Evolutionary conservation across 1,140 invertebrate genomes (phyloP), one percentile per base, ranked within the genome.

Genomic region (Anadara kagoshimensis): DNA sequence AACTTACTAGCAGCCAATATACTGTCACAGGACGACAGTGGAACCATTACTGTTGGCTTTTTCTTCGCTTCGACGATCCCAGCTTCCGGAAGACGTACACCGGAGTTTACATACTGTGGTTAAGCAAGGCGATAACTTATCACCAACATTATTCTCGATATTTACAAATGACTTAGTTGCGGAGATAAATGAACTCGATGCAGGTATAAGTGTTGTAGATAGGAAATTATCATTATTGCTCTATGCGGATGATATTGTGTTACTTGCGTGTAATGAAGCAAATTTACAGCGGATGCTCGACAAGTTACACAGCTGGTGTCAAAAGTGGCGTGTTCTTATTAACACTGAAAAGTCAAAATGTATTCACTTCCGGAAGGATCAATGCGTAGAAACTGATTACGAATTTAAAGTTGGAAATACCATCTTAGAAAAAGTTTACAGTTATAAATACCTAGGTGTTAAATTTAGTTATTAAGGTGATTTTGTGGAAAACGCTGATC

Each of bases 241-340:
- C 14, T 78, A 78, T 44, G 75, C 72, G 4, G 73, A 78, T 53
- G 78, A 75, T 67, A 78, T 78, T 47, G 72, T 73, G 5, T 45
- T 73, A 1, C 44, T 80, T 16, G 58, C 75, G 0, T 43, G 62
- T 8, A 49, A 41, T 24, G 68, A 75, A 49, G 49, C 45, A 8
- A 49, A 68, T 14, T 29, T 73, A 36, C 73, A 76, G 26, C 45
- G 12, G 12, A 67, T 78, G 68, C 20, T 80, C 2, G 47, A 73
- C 47, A 62, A 58, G 26, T 14, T 80, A 7, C 53, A 68, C 26
- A 22, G 58, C n/a, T 81, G 76, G 73, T 81, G 79, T 53, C 67
- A 64, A 53, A 44, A 45, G 36, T 80, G 78, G 75, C 20, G 56
- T 18, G 51, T 80, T 16, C 10, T 66, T 4, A 64, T 73, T 3